These are phyloP conservation scores for Malthinus flaveolus DNA, from an alignment of 2,888 invertebrate species.

Conservation along the genomic window DNA sequence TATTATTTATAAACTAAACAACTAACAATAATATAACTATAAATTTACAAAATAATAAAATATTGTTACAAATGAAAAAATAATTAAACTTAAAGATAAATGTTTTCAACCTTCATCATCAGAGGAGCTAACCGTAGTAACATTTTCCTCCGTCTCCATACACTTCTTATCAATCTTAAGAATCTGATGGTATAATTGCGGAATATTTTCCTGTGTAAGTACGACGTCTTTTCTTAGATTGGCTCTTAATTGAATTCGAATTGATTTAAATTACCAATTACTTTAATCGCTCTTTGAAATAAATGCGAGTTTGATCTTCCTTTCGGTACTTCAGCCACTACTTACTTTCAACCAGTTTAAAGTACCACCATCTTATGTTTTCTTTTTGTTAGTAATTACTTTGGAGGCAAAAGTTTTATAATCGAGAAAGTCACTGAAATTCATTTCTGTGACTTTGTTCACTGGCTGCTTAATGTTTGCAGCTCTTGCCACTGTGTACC, in stretches of 20 bases:
- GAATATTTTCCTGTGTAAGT: neutral
- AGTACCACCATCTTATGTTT: constrained; percentile 12
- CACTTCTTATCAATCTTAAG: constrained; percentile 8
- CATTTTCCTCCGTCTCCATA: neutral
- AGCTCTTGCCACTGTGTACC: constrained; percentile 28
- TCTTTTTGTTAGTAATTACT: constrained; percentile 22
- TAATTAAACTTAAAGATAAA: neutral
- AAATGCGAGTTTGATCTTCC: constrained; percentile 18
- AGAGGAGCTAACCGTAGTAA: neutral
- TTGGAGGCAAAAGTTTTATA: constrained; percentile 20
- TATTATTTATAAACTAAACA: too few relatives aligned
- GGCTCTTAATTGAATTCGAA: neutral
- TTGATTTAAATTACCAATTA: constrained; percentile 14
- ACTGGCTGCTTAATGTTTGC: constrained; percentile 24
- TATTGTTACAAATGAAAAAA: too few relatives aligned
- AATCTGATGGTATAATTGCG: neutral
- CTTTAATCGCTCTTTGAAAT: constrained; percentile 22
- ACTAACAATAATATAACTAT: too few relatives aligned
- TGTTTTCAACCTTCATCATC: neutral
- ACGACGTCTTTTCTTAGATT: neutral
- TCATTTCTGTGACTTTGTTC: constrained; percentile 18
- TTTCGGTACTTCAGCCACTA: constrained; percentile 29
- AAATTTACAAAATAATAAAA: too few relatives aligned
- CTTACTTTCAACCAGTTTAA: constrained; percentile 24
- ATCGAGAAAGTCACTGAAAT: constrained; percentile 19